Conservation (phyloP, 2,797 vertebrate species). For the Anguilla pacifica region DNA sequence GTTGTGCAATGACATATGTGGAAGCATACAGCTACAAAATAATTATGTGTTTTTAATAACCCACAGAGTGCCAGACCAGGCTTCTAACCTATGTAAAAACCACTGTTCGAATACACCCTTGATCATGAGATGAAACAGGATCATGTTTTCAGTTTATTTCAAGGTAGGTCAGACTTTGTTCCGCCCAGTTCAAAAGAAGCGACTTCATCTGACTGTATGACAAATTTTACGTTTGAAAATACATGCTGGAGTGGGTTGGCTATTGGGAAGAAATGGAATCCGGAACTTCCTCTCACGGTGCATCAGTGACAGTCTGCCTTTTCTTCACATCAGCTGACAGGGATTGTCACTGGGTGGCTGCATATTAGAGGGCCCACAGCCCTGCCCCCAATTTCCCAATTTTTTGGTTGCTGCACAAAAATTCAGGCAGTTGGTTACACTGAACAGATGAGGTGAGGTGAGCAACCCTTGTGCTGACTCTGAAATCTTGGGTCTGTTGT, state of each 20-base stretch:
- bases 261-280: background rate
- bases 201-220: background rate
- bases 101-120: background rate
- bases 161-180: conserved; percentile 14
- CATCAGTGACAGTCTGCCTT: background rate
- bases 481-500: background rate
- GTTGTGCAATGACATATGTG: background rate
- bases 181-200: background rate
- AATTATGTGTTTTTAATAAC: background rate
- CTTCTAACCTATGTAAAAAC: background rate
- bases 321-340: conserved; percentile 4
- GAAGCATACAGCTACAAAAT: background rate
- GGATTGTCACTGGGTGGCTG: background rate
- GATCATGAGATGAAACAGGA: background rate
- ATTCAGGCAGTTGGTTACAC: background rate
- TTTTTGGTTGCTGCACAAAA: background rate
- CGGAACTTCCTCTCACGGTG: background rate
- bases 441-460: background rate
- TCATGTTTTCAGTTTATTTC: conserved; percentile 9
- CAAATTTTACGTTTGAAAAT: background rate
- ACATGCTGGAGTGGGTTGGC: background rate
- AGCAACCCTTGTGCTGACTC: background rate
- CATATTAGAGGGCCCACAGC: background rate
- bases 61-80: background rate
- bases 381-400: background rate